Percentiles rank a stretch among this genome's conserved stretches.
phyloP scores from a whole-genome alignment of 2,797 vertebrate genomes.

The Cossypha polioptera region DNA sequence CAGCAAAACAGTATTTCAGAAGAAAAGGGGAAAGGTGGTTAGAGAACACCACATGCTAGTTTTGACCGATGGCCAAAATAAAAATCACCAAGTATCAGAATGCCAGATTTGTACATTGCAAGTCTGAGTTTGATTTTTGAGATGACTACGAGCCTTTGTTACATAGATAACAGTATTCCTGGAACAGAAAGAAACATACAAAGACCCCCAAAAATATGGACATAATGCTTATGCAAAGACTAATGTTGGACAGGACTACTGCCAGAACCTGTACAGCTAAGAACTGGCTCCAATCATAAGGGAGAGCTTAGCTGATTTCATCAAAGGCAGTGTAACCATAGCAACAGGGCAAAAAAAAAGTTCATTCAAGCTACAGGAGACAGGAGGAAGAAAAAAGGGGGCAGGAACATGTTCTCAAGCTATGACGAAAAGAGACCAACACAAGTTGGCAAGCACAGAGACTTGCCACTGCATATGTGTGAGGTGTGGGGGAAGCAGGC shows the following conservation, averaged over 20 bases:
- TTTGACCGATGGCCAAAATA: not conserved
- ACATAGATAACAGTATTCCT: not conserved
- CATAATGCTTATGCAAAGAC: not conserved
- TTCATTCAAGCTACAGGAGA: not conserved
- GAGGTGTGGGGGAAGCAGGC: not conserved
- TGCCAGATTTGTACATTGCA: not conserved
- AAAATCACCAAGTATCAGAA: not conserved
- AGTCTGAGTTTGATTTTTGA: not conserved
- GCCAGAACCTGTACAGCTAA: not conserved
- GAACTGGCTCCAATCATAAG: not conserved
- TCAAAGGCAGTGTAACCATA: not conserved
- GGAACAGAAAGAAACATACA: not conserved
- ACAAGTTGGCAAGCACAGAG: not conserved
- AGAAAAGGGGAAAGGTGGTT: not conserved
- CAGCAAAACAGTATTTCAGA: not conserved
- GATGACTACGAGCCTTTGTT: not conserved
- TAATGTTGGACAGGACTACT: not conserved
- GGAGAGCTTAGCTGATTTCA: not conserved
- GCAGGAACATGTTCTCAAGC: not conserved
- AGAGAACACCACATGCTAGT: not conserved
- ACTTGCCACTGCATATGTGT: not conserved
- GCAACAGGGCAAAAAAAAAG: not conserved
- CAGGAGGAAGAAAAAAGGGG: not conserved
- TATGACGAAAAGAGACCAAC: not conserved
- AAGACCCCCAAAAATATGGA: not conserved